Evolutionary conservation across 2,113 vertebrate species (phyloP), one percentile per base, ranked within the genome.

Genomic region (Oryzias woworae): DNA sequence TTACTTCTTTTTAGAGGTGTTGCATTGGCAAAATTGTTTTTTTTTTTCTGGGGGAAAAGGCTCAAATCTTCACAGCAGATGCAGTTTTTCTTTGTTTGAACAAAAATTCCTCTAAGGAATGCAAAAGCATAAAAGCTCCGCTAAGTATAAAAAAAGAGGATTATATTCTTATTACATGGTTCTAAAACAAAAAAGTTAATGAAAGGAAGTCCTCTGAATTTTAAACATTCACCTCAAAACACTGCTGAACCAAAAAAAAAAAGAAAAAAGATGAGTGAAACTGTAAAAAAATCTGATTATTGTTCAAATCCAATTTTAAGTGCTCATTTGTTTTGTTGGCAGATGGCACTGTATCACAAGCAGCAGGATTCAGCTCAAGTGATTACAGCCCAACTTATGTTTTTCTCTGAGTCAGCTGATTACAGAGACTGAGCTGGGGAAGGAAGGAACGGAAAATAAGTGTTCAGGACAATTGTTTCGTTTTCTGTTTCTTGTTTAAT

Each of bases 1-100:
- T 85, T 82, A 83, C 71, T 50, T 58, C 75, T 76, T 63, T 70
- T 67, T 68, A 78, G 71, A 84, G 67, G 58, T 74, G 78, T 76
- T 54, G 6, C 23, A 18, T 73, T 69, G 58, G 65, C 74, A 66
- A 69, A 68, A 60, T 4, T 28, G 5, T 28, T 28, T 28, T 28
- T 4, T 28, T 28, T 28, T 28, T 28, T 28, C 81, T 71, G 72
- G 53, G 47, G 58, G 69, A 78, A 77, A 59, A 42, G 59, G 50
- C 56, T 59, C 8, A 65, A 20, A 78, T 72, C 78, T 82, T 76
- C 70, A 71, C 63, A 49, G 63, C 4, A 17, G 20, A 53, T 62
- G 36, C 73, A 43, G 55, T 42, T 50, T 56, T 64, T 63, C 47
- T 68, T 73, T 64, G 44, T 66, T 66, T 66, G 69, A 41, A 73